phyloP scores from a whole-genome alignment of 2,888 invertebrate species.

The Leptinotarsa rubiginosa region DNA sequence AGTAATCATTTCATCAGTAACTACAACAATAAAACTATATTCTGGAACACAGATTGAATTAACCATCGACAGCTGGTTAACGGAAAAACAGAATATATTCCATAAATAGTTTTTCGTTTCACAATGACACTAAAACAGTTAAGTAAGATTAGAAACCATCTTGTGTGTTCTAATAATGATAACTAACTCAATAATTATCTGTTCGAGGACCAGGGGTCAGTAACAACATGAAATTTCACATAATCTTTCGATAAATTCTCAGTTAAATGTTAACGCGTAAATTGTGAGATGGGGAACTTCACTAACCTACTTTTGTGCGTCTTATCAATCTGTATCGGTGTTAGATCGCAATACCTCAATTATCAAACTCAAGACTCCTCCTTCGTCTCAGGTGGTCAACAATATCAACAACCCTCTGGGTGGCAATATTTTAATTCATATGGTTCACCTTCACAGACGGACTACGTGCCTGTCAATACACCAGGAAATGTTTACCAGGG shows the following conservation, averaged over 20 bases:
- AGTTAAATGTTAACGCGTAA: conserved; percentile 5
- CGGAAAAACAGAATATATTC: too few relatives aligned
- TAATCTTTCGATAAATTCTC: neutral
- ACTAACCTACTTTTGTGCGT: neutral
- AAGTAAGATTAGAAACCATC: neutral
- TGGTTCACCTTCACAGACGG: neutral
- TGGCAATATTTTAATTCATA: neutral
- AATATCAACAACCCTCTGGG: neutral
- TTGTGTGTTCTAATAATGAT: conserved; percentile 4
- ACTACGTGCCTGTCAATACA: neutral
- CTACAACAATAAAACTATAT: too few relatives aligned
- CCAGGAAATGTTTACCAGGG: conserved; percentile 4
- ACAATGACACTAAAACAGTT: too few relatives aligned
- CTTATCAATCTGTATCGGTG: neutral
- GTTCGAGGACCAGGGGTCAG: neutral
- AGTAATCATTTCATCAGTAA: too few relatives aligned
- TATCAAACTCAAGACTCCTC: neutral
- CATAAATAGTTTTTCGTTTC: too few relatives aligned
- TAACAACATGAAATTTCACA: conserved; percentile 10
- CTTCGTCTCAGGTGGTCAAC: neutral
- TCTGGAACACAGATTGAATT: too few relatives aligned
- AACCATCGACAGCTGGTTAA: too few relatives aligned
- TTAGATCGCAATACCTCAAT: conserved; percentile 1
- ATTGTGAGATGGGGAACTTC: conserved; percentile 4
- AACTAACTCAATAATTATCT: neutral